Base-by-base conservation (phyloP, 2,888 invertebrate genomes). In the Euphydryas editha region DNA sequence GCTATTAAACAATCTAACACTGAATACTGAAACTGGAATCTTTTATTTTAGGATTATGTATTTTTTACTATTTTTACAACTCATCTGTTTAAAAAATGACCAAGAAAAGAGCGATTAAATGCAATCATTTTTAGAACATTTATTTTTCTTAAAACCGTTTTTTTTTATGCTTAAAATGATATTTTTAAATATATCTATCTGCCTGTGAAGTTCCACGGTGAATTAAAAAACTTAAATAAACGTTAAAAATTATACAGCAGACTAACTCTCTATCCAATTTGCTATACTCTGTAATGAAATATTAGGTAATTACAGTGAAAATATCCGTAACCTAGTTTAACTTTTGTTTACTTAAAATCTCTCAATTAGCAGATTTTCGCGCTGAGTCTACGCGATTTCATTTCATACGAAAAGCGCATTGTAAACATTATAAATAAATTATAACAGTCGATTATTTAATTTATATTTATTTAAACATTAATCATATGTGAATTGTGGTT, bases 1-100 rank as follows among this genome's bases (percentile, higher is more conserved):
- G 77, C 72, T 78, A 81, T 83, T 80, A 80, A 81, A 84, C 79
- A 81, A 78, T 76, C 70, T 62, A 61, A 61, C 65, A 66, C 59
- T n/a, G n/a, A n/a, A n/a, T n/a, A 59, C 66, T 70, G 65, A 71
- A 75, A 68, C 75, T n/a, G n/a, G n/a, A n/a, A n/a, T n/a, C n/a
- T n/a, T n/a, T n/a, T n/a, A n/a, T 36, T 39, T 39, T 10, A 39
- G 39, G 6, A 39, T n/a, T n/a, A n/a, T n/a, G n/a, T n/a, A n/a
- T n/a, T n/a, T n/a, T n/a, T n/a, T n/a, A n/a, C n/a, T n/a, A n/a
- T n/a, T n/a, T n/a, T n/a, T n/a, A n/a, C n/a, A n/a, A n/a, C n/a
- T n/a, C n/a, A n/a, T n/a, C n/a, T n/a, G n/a, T n/a, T n/a, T n/a
- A n/a, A n/a, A n/a, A n/a, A n/a, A n/a, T n/a, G n/a, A n/a, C n/a